Evolutionary conservation across 2,113 vertebrate genomes (phyloP), one percentile per base, ranked within the genome.

Genomic region (Strix uralensis): DNA sequence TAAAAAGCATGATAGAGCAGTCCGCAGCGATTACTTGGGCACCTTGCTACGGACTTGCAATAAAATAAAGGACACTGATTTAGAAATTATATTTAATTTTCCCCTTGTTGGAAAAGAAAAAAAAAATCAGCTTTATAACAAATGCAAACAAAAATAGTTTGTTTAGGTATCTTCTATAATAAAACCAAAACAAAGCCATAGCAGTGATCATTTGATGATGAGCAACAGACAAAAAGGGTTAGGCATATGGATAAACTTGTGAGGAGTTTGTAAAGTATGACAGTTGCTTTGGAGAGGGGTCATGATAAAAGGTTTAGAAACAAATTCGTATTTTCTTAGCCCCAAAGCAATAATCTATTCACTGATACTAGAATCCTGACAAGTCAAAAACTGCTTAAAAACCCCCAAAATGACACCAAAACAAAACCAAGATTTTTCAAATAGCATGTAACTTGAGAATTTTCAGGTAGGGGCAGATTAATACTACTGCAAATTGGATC

Each of bases 361-460:
- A 55, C 65, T 51, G 42, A 36, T 54, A 57, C 29, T 26, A 29
- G 67, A 61, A 57, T 38, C 30, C n/a, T 58, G 52, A 46, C 57
- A 57, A 46, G 61, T 80, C 6, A 26, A 80, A 86, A 90, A 46
- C 51, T 55, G 20, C 40, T n/a, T 71, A 0, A n/a, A 63, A 77
- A 78, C 29, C 0, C 1, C 7, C 22, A 14, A 51, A 34, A 22
- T 0, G 7, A 12, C 23, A 61, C 22, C 7, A 34, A 51, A 70
- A 61, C 27, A 62, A 77, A 40, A 1, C 11, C 9, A 57, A 42
- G 49, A 20, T 62, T 74, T 89, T 89, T 70, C 32, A 40, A 29
- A 32, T 29, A 70, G 36, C 19, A 8, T n/a, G 12, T 22, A 38
- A 4, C 8, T 34, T 22, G 71, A 51, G 62, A 57, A 13, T 55